Conservation (phyloP, 2,113 vertebrate species). For the Eupsittula cactorum region DNA sequence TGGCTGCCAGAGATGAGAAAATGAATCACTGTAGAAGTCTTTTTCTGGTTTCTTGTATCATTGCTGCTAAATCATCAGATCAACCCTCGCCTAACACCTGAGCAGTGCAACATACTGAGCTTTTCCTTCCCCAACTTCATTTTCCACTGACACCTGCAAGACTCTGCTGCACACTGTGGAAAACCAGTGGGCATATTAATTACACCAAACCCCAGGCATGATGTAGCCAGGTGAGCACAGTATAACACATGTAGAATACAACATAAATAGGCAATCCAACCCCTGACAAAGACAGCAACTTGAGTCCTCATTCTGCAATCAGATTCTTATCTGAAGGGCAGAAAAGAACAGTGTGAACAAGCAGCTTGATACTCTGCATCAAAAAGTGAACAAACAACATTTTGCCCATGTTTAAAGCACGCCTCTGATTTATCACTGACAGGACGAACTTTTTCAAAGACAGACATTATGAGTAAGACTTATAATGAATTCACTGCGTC, state of each 20-base stretch:
- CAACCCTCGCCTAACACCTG: neutral
- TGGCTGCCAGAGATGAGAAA: neutral
- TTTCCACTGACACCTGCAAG: neutral
- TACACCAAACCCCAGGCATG: neutral
- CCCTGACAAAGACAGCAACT: neutral
- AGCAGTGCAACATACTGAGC: neutral
- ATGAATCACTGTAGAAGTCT: accelerated
- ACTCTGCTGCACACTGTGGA: neutral
- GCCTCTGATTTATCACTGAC: neutral
- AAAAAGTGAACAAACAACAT: neutral
- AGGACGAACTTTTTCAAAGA: neutral
- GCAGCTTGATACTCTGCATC: neutral
- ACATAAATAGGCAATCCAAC: neutral
- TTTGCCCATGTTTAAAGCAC: neutral
- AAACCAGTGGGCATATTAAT: neutral
- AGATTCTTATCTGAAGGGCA: neutral
- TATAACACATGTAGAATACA: neutral
- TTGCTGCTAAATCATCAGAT: neutral
- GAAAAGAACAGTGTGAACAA: neutral
- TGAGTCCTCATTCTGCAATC: neutral
- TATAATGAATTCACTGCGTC: neutral
- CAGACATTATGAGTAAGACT: neutral
- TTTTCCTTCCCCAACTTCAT: neutral
- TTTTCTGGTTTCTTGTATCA: neutral
- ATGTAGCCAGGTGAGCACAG: neutral